Conservation (phyloP, 2,888 invertebrate genomes). For the Phyllotreta cruciferae region DNA sequence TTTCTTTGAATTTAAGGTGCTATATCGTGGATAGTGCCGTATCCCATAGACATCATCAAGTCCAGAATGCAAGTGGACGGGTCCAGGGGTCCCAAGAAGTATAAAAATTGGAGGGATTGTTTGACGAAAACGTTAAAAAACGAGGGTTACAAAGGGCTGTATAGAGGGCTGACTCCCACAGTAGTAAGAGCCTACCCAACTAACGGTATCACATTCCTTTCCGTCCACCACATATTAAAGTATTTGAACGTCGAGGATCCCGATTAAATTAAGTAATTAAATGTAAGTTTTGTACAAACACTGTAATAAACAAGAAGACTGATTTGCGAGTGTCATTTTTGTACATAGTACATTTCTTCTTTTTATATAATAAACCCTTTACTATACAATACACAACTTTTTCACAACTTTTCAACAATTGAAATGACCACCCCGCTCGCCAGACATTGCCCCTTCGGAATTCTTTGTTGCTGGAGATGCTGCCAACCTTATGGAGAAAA, state of each 20-base stretch:
- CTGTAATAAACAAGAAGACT: neutral
- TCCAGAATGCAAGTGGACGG: conserved; percentile 83
- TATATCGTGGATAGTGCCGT: conserved; percentile 83
- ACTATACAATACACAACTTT: too few relatives aligned
- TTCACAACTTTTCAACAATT: too few relatives aligned
- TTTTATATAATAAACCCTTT: too few relatives aligned
- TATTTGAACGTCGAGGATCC: conserved; percentile 46
- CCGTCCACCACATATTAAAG: conserved; percentile 80
- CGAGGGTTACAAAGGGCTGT: conserved; percentile 77
- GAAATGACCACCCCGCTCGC: too few relatives aligned
- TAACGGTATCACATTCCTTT: conserved; percentile 91
- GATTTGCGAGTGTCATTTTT: too few relatives aligned
- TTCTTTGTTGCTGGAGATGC: too few relatives aligned
- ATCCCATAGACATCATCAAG: conserved; percentile 91
- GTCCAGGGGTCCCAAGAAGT: conserved; percentile 61
- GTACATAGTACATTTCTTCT: too few relatives aligned
- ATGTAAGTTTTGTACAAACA: neutral
- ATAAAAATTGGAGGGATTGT: conserved; percentile 78
- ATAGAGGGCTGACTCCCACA: conserved; percentile 79
- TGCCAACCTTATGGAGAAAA: too few relatives aligned
- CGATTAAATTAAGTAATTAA: neutral
- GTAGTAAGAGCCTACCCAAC: conserved; percentile 88
- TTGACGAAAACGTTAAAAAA: conserved; percentile 67
- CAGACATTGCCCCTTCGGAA: too few relatives aligned
- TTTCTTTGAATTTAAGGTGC: conserved; percentile 60